Percentiles rank a stretch among this genome's conserved stretches.
phyloP scores from a whole-genome alignment of 2,113 vertebrate genomes.

The Zosterops pallidus region DNA sequence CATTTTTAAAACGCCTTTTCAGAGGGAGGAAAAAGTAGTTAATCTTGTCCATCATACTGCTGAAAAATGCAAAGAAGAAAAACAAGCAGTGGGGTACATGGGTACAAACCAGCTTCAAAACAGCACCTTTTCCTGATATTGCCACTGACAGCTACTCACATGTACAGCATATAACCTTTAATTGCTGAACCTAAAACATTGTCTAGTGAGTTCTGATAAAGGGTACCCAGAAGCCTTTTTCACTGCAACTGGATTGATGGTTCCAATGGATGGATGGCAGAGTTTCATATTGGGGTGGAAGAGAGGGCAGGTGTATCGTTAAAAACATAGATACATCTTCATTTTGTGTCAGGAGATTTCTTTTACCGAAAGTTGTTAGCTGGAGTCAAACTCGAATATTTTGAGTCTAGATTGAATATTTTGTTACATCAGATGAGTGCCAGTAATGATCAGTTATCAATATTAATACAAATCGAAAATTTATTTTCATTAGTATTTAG shows the following conservation, averaged over 20 bases:
- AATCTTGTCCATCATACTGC: not conserved
- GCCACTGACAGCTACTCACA: not conserved
- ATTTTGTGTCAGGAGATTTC: not conserved
- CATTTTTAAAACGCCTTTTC: not conserved
- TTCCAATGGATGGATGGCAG: not conserved
- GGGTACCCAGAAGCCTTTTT: not conserved
- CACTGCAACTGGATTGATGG: not conserved
- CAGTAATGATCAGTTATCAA: not conserved
- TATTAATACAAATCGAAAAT: not conserved
- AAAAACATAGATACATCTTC: not conserved
- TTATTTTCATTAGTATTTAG: not conserved
- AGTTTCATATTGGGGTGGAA: rapidly evolving
- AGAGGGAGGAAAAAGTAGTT: not conserved
- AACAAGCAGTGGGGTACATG: not conserved
- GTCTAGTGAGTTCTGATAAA: not conserved
- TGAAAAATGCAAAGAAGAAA: not conserved
- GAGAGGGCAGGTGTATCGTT: rapidly evolving
- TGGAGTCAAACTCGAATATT: not conserved
- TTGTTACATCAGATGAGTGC: not conserved
- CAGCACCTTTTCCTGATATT: not conserved
- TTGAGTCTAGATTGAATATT: not conserved
- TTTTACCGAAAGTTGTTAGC: not conserved
- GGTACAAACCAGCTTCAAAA: not conserved
- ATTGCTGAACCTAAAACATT: not conserved
- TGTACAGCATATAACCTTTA: not conserved